These are phyloP conservation scores for Chrysomela aeneicollis DNA, from an alignment of 2,888 invertebrate genomes.

Conservation along the genomic window DNA sequence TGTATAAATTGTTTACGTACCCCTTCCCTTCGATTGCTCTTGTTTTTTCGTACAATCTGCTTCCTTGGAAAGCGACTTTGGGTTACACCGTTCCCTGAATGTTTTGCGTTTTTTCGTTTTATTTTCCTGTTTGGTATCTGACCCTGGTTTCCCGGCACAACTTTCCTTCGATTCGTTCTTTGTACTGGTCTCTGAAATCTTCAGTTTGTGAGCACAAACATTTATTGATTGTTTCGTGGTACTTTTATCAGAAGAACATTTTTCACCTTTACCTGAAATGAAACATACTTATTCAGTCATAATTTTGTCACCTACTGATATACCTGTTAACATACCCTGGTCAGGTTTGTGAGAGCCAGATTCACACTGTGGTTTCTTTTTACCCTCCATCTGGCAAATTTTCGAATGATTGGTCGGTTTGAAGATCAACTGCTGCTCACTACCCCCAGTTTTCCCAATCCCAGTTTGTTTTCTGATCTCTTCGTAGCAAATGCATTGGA, in stretches of 20 bases:
- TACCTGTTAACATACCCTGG: neutral
- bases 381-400: slow-evolving; percentile 7
- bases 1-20: neutral
- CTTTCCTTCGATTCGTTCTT: neutral
- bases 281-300: neutral
- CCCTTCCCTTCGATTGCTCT: neutral
- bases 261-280: neutral
- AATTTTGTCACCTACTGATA: no score
- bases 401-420: slow-evolving; percentile 17
- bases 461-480: slow-evolving; percentile 3
- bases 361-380: neutral
- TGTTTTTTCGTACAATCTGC: neutral
- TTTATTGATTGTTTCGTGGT: neutral
- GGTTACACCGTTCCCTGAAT: neutral
- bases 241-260: neutral
- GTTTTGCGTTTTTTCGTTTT: neutral
- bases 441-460: neutral
- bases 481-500: slow-evolving; percentile 14
- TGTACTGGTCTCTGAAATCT: neutral
- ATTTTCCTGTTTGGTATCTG: neutral
- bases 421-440: neutral
- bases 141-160: neutral
- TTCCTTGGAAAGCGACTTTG: neutral
- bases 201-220: neutral
- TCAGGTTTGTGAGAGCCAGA: slow-evolving; percentile 1